Percentiles rank a stretch among this genome's conserved stretches.
phyloP scores from a whole-genome alignment of 2,797 vertebrate species.

The Scolopax rusticola region DNA sequence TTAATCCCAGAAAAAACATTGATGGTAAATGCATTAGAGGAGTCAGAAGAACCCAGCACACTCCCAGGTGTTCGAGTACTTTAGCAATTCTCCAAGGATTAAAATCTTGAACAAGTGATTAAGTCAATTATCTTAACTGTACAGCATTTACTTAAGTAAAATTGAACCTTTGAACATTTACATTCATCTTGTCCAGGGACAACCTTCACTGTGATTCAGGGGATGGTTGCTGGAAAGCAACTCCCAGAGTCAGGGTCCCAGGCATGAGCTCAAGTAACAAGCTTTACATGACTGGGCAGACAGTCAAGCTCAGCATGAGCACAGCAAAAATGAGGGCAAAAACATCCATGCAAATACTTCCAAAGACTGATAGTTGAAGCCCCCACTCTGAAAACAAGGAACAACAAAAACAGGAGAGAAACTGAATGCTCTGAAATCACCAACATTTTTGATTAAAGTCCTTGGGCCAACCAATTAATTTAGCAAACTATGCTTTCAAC shows the following conservation, averaged over 20 bases:
- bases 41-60: not conserved
- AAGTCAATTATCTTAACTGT: not conserved
- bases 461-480: not conserved
- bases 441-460: not conserved
- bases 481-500: not conserved
- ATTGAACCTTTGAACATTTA: not conserved
- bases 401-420: not conserved
- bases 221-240: not conserved
- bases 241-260: not conserved
- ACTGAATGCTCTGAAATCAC: not conserved
- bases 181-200: not conserved
- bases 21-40: not conserved
- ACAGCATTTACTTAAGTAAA: not conserved
- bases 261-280: not conserved
- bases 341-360: not conserved
- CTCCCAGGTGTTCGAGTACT: not conserved
- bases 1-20: not conserved
- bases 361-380: not conserved
- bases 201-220: not conserved
- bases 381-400: not conserved
- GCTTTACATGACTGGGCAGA: not conserved
- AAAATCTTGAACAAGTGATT: not conserved
- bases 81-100: not conserved
- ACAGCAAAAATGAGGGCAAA: not conserved
- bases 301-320: not conserved